Evolutionary conservation across 1,140 invertebrate species (phyloP).

Genomic region (Wasmannia auropunctata): DNA sequence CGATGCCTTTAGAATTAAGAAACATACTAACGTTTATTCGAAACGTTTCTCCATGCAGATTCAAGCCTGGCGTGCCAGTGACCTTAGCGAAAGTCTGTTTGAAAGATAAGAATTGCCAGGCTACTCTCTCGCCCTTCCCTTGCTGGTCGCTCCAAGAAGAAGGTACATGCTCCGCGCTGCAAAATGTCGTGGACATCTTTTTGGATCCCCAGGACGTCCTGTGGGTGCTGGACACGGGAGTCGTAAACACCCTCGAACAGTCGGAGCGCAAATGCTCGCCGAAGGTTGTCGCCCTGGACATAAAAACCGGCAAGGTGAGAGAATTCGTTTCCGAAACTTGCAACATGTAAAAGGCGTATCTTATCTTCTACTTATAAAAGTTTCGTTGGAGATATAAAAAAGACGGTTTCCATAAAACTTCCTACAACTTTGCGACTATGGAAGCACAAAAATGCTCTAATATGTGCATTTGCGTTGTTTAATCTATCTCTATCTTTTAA

Average conservation of each 20-base stretch:
- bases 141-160: conserved; percentile 88
- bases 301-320: conserved; percentile 85
- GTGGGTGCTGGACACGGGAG: conserved; percentile 88
- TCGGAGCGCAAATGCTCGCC: conserved; percentile 85
- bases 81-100: conserved; percentile 85
- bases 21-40: background rate
- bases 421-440: background rate
- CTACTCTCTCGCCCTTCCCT: conserved; percentile 85
- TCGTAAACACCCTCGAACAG: conserved; percentile 86
- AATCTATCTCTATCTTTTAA: background rate
- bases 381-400: background rate
- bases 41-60: conserved; percentile 60
- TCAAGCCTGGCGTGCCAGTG: conserved; percentile 85
- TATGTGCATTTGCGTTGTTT: background rate
- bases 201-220: conserved; percentile 86
- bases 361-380: background rate
- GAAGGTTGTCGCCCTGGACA: conserved; percentile 86
- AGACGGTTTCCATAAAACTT: background rate
- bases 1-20: background rate
- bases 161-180: conserved; percentile 86
- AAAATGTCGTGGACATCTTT: conserved; percentile 87
- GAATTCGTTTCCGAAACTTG: background rate
- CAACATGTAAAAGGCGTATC: background rate
- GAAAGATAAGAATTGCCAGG: conserved; percentile 81
- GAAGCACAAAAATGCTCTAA: background rate